Conservation (phyloP, 2,113 vertebrate species). For the Manacus vitellinus region DNA sequence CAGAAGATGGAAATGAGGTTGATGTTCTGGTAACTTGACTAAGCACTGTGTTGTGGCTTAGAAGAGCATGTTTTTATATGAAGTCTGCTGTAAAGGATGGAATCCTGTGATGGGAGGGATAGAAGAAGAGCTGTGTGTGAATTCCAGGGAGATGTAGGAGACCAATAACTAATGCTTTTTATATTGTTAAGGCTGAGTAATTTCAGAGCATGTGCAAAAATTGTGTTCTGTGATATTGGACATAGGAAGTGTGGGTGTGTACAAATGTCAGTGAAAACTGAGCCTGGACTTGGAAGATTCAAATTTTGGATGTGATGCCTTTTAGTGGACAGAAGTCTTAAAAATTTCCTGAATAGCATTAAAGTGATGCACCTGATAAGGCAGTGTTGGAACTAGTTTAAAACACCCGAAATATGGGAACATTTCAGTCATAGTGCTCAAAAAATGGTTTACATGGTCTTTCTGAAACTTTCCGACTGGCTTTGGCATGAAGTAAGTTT, state of each 20-base stretch:
- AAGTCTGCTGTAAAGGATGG: neutral
- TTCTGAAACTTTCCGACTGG: neutral
- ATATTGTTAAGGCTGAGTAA: neutral
- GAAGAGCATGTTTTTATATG: neutral
- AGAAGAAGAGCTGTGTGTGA: neutral
- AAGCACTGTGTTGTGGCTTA: neutral
- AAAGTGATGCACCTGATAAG: neutral
- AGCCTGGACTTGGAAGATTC: neutral
- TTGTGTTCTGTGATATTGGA: neutral
- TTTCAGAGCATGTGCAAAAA: neutral
- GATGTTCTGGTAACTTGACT: neutral
- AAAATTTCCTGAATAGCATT: neutral
- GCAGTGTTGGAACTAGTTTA: neutral
- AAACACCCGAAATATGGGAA: neutral
- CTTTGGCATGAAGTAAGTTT: neutral
- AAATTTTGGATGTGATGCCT: neutral
- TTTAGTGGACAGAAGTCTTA: neutral
- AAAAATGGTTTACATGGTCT: neutral
- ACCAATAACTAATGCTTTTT: neutral
- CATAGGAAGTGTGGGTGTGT: neutral
- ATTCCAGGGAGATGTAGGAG: neutral
- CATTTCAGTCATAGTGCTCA: neutral
- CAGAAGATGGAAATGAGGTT: neutral
- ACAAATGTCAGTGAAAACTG: neutral
- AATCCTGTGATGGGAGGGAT: neutral